Base-by-base conservation (phyloP, 2,797 vertebrate species). In the Hafferia zeledoni region DNA sequence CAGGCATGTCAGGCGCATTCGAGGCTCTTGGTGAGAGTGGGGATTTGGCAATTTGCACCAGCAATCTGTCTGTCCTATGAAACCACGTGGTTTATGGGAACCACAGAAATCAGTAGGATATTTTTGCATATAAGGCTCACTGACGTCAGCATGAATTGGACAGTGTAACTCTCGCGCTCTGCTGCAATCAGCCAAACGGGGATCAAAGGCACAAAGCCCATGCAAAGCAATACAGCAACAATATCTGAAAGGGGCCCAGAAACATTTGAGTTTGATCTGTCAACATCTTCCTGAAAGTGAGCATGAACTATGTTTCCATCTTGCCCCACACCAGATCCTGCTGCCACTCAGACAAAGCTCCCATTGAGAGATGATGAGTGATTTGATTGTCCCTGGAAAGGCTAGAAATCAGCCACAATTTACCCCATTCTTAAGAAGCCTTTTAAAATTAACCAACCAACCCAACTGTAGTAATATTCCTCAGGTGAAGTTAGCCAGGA, bases 231-330 rank as follows among this genome's bases (percentile, higher is more conserved):
- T 70, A 63, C 27, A 76, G 50, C 52, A 52, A 78, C 59, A 89
- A 53, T 79, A 81, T 76, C 79, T 89, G 63, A 83, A 91, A 94
- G 74, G 52, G 71, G 59, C 84, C 63, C 56, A 93, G 74, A 91
- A 97, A 88, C 88, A 83, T 76, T 87, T 82, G 77, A 88, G 63
- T 90, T 88, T 86, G 63, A 90, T 91, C 89, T 94, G 74, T 94
- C 93, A 95, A 49, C 67, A 47, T 53, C 47, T 77, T 94, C 80
- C 74, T 67, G 59, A 91, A 91, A 79, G 31, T 47, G 55, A 89
- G 56, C 64, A 57, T 68, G 60, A 87, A 80, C 44, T 46, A 11
- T 0, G 3, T 52, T 93, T 87, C 84, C 76, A 67, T 83, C 52
- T 94, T 84, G 71, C 52, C 52, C 41, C 17, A 60, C 13, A 28